Evolutionary conservation across 2,797 vertebrate species (phyloP).

Genomic region (Natrix natrix): DNA sequence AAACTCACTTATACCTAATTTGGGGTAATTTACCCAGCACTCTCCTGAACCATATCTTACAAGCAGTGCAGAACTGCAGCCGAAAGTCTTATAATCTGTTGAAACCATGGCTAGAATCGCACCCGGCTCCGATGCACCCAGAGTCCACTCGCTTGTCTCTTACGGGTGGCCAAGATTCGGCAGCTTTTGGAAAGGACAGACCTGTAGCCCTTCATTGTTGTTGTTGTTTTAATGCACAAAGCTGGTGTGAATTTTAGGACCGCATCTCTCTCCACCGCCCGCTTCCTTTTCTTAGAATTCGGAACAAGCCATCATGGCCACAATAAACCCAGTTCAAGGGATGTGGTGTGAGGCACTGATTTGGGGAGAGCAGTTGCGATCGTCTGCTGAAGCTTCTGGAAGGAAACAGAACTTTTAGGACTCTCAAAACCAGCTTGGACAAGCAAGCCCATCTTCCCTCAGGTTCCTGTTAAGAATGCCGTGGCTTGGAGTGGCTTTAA

Average conservation of each 20-base stretch:
- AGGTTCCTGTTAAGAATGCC: not conserved
- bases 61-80: not conserved
- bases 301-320: not conserved
- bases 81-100: not conserved
- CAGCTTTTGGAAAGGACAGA: not conserved
- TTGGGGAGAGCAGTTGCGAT: not conserved
- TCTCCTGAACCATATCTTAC: not conserved
- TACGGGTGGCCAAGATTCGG: not conserved
- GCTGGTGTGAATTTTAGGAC: not conserved
- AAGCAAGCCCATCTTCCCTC: not conserved
- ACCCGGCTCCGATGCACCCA: not conserved
- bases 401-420: not conserved
- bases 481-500: not conserved
- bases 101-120: not conserved
- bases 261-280: not conserved
- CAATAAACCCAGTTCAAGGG: not conserved
- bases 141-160: not conserved
- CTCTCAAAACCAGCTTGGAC: not conserved
- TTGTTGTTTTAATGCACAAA: not conserved
- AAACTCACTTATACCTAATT: too few species aligned
- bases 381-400: too few species aligned
- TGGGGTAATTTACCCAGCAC: not conserved
- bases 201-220: not conserved
- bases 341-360: not conserved
- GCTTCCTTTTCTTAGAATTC: not conserved